Percentiles rank a stretch among this genome's conserved stretches.
phyloP scores from a whole-genome alignment of 2,888 invertebrate genomes.

The Frankliniella intonsa region DNA sequence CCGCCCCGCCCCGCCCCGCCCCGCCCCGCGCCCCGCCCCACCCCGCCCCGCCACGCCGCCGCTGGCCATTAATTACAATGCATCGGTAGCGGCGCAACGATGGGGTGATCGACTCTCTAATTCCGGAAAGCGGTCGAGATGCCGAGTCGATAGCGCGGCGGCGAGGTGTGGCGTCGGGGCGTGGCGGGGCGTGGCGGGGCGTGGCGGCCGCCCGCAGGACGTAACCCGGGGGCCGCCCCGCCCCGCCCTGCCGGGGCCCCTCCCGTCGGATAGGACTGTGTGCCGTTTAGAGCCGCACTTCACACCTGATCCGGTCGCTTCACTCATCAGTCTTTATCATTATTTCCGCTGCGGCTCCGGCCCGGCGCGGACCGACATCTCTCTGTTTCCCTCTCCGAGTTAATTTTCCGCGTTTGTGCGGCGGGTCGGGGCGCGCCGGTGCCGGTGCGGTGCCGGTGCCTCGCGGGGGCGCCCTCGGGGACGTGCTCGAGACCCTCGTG shows the following conservation, averaged over 20 bases:
- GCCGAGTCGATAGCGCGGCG: not conserved
- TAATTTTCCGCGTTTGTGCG: constrained; percentile 1
- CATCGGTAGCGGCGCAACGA: not conserved
- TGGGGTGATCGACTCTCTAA: constrained; percentile 24
- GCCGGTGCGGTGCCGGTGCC: too few relatives aligned
- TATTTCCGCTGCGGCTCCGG: too few relatives aligned
- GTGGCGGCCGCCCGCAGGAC: not conserved
- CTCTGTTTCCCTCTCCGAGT: not conserved
- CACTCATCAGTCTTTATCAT: too few relatives aligned
- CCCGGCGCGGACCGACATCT: not conserved
- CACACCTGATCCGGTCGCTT: too few relatives aligned
- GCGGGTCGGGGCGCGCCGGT: not conserved
- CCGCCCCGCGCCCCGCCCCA: not conserved
- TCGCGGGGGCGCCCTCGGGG: too few relatives aligned
- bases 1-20: not conserved
- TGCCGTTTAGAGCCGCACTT: too few relatives aligned
- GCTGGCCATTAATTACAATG: constrained; percentile 4
- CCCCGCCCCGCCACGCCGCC: not conserved
- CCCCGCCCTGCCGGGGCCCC: too few relatives aligned
- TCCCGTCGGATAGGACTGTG: too few relatives aligned
- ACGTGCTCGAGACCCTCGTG: not conserved
- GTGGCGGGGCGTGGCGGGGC: constrained; percentile 6
- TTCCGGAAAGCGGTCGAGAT: constrained; percentile 10
- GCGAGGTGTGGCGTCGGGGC: constrained; percentile 2
- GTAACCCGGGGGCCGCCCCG: too few relatives aligned